Evolutionary conservation across 1,140 invertebrate genomes (phyloP).

Genomic region (Drosophila ogumai): DNA sequence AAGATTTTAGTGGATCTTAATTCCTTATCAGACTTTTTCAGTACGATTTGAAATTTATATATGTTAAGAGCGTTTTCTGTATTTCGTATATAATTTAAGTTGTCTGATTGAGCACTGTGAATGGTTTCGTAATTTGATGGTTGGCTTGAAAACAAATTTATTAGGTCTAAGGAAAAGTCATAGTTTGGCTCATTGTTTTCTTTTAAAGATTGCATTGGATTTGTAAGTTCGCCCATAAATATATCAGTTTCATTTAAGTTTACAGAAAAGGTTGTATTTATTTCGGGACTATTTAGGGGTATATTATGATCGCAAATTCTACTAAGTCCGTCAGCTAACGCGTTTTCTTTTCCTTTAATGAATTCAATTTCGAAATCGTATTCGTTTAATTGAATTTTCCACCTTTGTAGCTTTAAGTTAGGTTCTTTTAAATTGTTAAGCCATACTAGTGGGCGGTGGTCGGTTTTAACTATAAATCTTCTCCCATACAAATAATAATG

Average conservation of each 20-base stretch:
- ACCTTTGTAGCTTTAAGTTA: neutral
- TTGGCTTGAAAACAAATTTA: conserved; percentile 24
- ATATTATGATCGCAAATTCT: neutral
- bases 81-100: conserved; percentile 10
- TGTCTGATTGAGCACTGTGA: conserved; percentile 13
- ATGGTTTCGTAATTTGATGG: conserved; percentile 3
- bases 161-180: conserved; percentile 4
- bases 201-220: neutral
- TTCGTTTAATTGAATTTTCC: neutral
- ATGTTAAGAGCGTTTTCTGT: neutral
- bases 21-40: neutral
- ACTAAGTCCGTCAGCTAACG: neutral
- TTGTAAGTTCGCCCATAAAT: neutral
- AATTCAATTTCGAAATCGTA: neutral
- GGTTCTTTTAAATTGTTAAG: neutral
- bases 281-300: neutral
- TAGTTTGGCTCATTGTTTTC: neutral
- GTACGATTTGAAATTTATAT: neutral
- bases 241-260: neutral
- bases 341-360: neutral
- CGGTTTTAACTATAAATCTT: neutral
- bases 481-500: neutral
- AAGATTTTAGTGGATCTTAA: conserved; percentile 1
- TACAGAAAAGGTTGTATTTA: neutral
- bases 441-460: neutral